Evolutionary conservation across 2,113 vertebrate genomes (phyloP), one percentile per base, ranked within the genome.

Genomic region (Agapornis roseicollis): DNA sequence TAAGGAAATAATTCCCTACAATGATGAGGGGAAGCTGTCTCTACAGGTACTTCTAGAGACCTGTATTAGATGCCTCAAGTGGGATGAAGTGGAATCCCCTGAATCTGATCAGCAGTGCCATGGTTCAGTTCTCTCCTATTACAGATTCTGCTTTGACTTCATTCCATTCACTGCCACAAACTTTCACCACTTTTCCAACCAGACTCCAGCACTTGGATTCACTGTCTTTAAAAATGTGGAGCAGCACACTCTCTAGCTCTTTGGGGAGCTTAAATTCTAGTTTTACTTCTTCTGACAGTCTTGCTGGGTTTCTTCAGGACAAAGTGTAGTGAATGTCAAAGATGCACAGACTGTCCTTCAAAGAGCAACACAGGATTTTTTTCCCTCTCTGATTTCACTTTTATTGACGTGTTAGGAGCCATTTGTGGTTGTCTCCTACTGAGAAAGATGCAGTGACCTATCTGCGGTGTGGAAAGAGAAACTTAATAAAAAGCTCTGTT

Each of bases 341-440:
- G 69, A 73, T 41, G 7, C 37, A 58, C 19, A 73, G 33, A 33
- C 60, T 89, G 64, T 56, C 47, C 44, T 86, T 94, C 61, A 85
- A 49, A 93, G 28, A 90, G 22, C 14, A 81, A 28, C 39, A 63
- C 7, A 52, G 31, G 4, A 19, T 5, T 35, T 63, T 77, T 89
- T 77, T 88, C 70, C 8, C 13, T 46, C 64, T 69, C 37, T 81
- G 65, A 77, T 88, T 96, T 58, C 35, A 68, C 33, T 80, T 92
- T 90, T 90, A 93, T 85, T 94, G 81, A 91, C 56, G 56, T 23
- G 25, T 64, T 88, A 91, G 69, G 16, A 95, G 52, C 63, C 29
- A 84, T 95, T 93, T 96, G 41, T 88, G 58, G 31, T 60, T 93
- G 90, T 72, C 66, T 89, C 39, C 82, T 88, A 4, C 71, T 72